These are phyloP conservation scores for Xiphorhynchus erythropygius DNA, from an alignment of 2,797 vertebrate genomes.

Conservation along the genomic window DNA sequence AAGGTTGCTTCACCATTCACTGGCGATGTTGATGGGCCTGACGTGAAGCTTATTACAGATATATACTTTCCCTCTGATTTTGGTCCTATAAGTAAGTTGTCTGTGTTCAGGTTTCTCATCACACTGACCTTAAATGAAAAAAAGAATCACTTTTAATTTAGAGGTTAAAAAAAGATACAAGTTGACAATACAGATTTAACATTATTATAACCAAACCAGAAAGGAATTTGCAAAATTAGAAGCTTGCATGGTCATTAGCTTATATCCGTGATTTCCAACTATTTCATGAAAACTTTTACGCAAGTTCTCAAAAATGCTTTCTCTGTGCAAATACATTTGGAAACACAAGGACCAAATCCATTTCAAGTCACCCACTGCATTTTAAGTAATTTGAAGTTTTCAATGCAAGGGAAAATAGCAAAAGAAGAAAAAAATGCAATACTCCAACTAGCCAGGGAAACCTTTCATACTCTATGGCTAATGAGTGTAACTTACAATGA, in stretches of 20 bases:
- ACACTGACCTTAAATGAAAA: slow-evolving; percentile 60
- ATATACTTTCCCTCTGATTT: slow-evolving; percentile 42
- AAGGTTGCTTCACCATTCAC: not conserved
- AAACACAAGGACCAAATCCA: not conserved
- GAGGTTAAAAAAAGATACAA: not conserved
- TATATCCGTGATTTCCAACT: not conserved
- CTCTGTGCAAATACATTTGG: not conserved
- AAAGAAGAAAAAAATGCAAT: not conserved
- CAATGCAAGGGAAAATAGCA: not conserved
- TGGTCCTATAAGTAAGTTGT: not conserved
- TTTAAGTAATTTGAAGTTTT: not conserved
- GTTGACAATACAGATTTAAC: not conserved
- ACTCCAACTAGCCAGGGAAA: not conserved
- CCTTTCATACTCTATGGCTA: not conserved
- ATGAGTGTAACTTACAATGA: not conserved
- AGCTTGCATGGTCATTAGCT: not conserved
- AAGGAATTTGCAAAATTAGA: not conserved
- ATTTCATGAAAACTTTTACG: not conserved
- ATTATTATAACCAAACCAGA: not conserved
- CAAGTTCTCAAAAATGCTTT: not conserved
- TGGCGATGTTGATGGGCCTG: not conserved
- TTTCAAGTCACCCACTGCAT: not conserved
- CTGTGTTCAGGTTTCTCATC: slow-evolving; percentile 55
- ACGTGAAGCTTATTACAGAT: not conserved
- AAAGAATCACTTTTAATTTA: not conserved